These are phyloP conservation scores for Cettia cetti DNA, from an alignment of 2,113 vertebrate genomes.

Conservation along the genomic window DNA sequence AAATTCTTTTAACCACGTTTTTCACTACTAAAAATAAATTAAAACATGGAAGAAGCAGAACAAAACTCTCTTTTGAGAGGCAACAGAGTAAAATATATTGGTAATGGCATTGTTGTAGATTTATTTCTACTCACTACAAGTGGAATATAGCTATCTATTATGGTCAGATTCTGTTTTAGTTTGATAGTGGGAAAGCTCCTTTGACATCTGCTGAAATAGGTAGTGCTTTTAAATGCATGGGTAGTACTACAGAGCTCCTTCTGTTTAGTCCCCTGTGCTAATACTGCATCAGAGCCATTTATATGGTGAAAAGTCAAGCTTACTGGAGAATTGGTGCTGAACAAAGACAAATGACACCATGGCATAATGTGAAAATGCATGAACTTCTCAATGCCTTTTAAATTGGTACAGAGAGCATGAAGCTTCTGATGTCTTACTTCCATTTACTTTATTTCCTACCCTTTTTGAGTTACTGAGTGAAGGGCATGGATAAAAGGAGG, in stretches of 20 bases:
- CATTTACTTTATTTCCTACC: neutral
- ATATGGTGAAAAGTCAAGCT: neutral
- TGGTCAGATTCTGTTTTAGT: neutral
- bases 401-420: neutral
- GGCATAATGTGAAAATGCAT: slow-evolving; percentile 18
- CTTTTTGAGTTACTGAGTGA: neutral
- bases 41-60: neutral
- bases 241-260: neutral
- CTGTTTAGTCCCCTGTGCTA: neutral
- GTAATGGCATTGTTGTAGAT: neutral
- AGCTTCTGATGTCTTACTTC: neutral
- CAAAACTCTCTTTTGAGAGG: neutral
- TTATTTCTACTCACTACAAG: neutral
- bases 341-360: neutral
- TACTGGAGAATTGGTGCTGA: neutral
- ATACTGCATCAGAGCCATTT: slow-evolving; percentile 11
- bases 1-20: neutral
- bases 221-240: slow-evolving; percentile 1
- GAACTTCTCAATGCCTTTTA: neutral
- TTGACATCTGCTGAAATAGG: neutral
- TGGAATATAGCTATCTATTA: neutral
- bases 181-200: neutral
- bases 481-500: neutral
- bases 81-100: neutral
- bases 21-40: neutral